Conservation (phyloP, 1,140 invertebrate genomes). For the Heliconius eleuchia region DNA sequence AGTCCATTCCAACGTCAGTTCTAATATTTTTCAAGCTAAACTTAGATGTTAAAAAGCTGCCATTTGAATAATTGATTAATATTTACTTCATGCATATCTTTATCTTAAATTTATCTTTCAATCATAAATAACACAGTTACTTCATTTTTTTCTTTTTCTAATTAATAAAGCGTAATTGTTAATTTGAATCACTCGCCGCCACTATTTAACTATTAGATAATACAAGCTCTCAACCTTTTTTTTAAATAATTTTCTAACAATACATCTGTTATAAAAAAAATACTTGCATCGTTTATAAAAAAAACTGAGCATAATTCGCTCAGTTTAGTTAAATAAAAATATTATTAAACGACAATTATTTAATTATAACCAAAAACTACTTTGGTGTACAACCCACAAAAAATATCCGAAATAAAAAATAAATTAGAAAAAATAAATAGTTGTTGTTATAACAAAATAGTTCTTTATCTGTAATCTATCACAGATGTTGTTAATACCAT, state of each 20-base stretch:
- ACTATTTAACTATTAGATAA: not conserved
- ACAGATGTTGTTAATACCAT: slow-evolving; percentile 15
- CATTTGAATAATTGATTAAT: not conserved
- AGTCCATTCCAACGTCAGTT: not conserved
- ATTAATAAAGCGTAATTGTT: slow-evolving; percentile 12
- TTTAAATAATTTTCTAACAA: not conserved
- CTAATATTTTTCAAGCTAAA: not conserved
- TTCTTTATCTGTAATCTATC: slow-evolving; percentile 8
- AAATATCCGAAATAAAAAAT: not conserved
- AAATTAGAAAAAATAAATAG: not conserved
- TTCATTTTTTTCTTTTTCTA: not conserved
- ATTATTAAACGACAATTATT: not conserved
- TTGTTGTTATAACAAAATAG: not conserved
- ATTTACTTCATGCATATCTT: not conserved
- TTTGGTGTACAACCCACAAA: slow-evolving; percentile 9
- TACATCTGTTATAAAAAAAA: not conserved
- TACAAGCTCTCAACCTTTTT: not conserved
- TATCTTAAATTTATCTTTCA: not conserved
- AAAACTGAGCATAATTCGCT: not conserved
- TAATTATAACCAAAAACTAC: not conserved
- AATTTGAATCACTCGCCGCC: slow-evolving; percentile 1
- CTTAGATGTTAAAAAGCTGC: not conserved
- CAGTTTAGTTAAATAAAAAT: not conserved
- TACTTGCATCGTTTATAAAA: not conserved
- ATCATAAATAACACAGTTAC: not conserved